Conservation (phyloP, 2,113 vertebrate species). For the Gobio gobio region DNA sequence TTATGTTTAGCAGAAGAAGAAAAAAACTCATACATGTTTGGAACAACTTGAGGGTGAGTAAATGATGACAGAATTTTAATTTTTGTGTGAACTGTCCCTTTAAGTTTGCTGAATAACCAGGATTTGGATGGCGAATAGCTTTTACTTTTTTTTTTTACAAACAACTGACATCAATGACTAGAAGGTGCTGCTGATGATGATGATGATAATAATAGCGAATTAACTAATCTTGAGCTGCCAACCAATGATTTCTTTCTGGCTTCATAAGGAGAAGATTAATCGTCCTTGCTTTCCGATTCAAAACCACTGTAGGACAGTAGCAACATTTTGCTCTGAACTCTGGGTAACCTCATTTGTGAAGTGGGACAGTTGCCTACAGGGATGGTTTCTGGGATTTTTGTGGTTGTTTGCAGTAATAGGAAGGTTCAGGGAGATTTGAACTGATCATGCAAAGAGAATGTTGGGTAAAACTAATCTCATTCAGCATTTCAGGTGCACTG, state of each 20-base stretch:
- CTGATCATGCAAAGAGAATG: slow-evolving; percentile 47
- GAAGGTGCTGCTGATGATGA: slow-evolving; percentile 60
- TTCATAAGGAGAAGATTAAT: neutral
- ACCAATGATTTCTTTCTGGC: neutral
- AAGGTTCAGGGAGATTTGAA: slow-evolving; percentile 63
- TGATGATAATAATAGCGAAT: neutral
- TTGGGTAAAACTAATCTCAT: neutral
- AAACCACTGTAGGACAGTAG: slow-evolving; percentile 14
- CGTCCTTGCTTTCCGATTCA: slow-evolving; percentile 5
- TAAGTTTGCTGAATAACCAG: slow-evolving; percentile 59
- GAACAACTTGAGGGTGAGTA: no score
- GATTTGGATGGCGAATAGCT: slow-evolving; percentile 70
- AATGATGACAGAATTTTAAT: no score
- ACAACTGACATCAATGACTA: slow-evolving; percentile 54
- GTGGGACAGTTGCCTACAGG: slow-evolving; percentile 66
- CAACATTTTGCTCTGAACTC: slow-evolving; percentile 68
- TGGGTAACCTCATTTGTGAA: slow-evolving; percentile 69
- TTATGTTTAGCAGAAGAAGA: no score
- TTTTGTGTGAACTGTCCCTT: no score
- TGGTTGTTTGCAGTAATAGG: slow-evolving; percentile 53
- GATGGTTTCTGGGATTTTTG: slow-evolving; percentile 63
- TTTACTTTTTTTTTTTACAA: slow-evolving; percentile 59
- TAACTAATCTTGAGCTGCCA: neutral
- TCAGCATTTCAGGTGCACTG: neutral
- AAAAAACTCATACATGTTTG: no score